phyloP scores from a whole-genome alignment of 2,797 vertebrate species.

The Tragelaphus eurycerus region DNA sequence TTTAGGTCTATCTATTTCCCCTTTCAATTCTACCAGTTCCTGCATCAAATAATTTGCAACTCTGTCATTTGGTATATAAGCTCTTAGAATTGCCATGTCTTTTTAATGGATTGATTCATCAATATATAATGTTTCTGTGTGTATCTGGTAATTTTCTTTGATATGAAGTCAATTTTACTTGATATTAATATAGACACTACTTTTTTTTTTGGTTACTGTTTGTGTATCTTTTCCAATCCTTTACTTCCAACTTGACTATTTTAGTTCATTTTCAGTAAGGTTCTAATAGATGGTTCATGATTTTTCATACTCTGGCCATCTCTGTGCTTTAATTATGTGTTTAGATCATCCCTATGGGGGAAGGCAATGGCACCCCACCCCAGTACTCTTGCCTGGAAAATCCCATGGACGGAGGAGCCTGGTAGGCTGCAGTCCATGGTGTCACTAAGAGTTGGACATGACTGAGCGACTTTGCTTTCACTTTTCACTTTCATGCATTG shows the following conservation, averaged over 20 bases:
- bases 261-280: background rate
- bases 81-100: background rate
- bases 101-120: background rate
- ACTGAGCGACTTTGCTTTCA: too few species aligned
- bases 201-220: background rate
- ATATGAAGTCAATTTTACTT: background rate
- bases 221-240: background rate
- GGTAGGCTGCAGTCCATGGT: too few species aligned
- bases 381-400: too few species aligned
- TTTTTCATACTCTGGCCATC: background rate
- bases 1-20: background rate
- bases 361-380: too few species aligned
- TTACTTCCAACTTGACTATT: background rate
- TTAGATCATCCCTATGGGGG: background rate
- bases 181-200: background rate
- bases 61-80: background rate
- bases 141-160: background rate
- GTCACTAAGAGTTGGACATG: too few species aligned
- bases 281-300: background rate
- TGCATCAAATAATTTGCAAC: background rate
- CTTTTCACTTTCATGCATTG: too few species aligned
- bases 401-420: too few species aligned
- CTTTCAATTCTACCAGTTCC: background rate
- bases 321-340: background rate
- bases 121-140: background rate